Evolutionary conservation across 2,888 invertebrate species (phyloP).

Genomic region (Drosophila merina): DNA sequence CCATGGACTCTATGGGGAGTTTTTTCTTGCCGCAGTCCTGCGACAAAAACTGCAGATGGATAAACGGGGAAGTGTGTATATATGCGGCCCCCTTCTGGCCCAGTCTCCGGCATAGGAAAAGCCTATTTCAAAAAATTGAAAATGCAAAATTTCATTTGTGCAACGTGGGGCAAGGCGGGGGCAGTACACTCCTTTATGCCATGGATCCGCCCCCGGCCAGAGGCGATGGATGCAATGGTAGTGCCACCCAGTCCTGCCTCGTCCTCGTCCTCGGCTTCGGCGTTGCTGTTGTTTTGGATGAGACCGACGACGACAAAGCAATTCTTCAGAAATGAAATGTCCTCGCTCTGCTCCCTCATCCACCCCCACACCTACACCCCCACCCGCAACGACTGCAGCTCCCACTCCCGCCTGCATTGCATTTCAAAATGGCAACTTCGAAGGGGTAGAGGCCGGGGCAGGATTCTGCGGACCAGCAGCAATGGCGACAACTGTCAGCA

Average conservation of each 20-base stretch:
- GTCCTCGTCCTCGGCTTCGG: not conserved
- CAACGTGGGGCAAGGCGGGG: conserved; percentile 42
- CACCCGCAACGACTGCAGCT: not conserved
- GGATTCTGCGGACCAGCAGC: conserved; percentile 42
- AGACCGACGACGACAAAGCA: conserved; percentile 65
- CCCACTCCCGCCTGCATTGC: conserved; percentile 54
- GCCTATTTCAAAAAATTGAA: conserved; percentile 80
- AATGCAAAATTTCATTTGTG: conserved; percentile 79
- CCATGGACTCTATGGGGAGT: conserved; percentile 15
- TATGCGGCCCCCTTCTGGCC: conserved; percentile 1
- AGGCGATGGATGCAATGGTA: conserved; percentile 56
- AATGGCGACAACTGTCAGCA: conserved; percentile 68
- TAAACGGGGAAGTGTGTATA: conserved; percentile 5
- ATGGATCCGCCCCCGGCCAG: conserved; percentile 16
- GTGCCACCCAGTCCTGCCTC: conserved; percentile 38
- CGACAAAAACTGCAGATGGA: conserved; percentile 11
- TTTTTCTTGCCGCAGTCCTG: conserved; percentile 35
- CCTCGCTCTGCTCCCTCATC: conserved; percentile 53
- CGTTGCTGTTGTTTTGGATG: conserved; percentile 52
- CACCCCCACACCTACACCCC: not conserved
- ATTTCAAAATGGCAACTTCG: conserved; percentile 54
- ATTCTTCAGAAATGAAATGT: conserved; percentile 80
- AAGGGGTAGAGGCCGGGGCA: conserved; percentile 16
- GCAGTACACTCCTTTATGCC: conserved; percentile 16
- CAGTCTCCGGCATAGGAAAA: conserved; percentile 55